A percentile compares a stretch with the other conserved stretches of the same genome.
Evolutionary conservation across 2,113 vertebrate species (phyloP).

Genomic region (Bambusicola thoracicus): DNA sequence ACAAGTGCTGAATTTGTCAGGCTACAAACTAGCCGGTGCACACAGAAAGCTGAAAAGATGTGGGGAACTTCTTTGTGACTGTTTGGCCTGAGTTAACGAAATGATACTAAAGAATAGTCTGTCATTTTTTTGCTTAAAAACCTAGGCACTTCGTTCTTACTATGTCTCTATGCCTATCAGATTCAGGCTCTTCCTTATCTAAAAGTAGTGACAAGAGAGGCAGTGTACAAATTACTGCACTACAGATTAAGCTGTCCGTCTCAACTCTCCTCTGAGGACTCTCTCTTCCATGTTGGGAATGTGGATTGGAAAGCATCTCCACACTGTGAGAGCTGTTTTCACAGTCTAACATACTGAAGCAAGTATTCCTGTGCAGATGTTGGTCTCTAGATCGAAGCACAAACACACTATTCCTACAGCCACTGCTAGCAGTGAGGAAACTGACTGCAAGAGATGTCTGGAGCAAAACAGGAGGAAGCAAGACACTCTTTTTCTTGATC

Average conservation of each 20-base stretch:
- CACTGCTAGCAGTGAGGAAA: neutral
- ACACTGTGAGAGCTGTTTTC: neutral
- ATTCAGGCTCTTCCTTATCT: neutral
- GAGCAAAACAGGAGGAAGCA: neutral
- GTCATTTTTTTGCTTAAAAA: neutral
- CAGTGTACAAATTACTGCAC: rapidly evolving
- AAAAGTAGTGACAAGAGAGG: neutral
- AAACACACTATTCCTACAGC: neutral
- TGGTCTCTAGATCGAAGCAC: neutral
- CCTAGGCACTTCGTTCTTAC: neutral
- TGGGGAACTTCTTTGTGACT: neutral
- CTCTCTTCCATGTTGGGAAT: neutral
- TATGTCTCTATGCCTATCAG: neutral
- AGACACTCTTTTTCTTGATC: neutral
- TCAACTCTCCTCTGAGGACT: neutral
- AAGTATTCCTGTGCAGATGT: neutral
- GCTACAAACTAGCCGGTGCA: neutral
- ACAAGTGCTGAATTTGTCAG: neutral
- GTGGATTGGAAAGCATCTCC: neutral
- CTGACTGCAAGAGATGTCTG: neutral
- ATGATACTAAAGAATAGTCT: neutral
- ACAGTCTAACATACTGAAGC: neutral
- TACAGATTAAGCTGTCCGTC: neutral
- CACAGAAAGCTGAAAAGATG: neutral
- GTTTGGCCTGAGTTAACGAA: neutral